Conservation (phyloP, 2,113 vertebrate genomes). For the Butastur rufipennis region DNA sequence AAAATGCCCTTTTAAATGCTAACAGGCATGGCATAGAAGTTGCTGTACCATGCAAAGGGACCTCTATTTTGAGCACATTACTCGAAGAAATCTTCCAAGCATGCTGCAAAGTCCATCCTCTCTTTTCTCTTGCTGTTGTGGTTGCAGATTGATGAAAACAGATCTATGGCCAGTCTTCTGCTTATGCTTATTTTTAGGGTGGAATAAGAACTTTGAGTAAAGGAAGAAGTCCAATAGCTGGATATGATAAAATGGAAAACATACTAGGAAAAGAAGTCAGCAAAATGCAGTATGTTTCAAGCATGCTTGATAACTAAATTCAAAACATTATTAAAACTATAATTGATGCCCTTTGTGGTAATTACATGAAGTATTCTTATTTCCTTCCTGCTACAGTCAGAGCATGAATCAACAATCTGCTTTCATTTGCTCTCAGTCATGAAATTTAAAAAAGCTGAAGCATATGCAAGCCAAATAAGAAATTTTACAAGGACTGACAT, state of each 20-base stretch:
- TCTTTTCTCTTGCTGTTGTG: neutral
- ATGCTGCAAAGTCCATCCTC: neutral
- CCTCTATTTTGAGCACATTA: neutral
- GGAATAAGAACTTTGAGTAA: neutral
- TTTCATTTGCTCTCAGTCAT: conserved; percentile 18
- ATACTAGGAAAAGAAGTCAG: neutral
- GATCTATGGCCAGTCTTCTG: neutral
- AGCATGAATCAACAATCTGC: conserved; percentile 55
- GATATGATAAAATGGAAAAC: neutral
- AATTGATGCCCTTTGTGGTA: conserved; percentile 43
- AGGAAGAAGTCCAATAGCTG: neutral
- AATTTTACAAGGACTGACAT: neutral
- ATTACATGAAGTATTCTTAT: conserved; percentile 44
- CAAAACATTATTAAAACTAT: conserved; percentile 55
- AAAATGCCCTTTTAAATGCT: neutral
- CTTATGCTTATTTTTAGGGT: neutral
- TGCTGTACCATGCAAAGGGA: neutral
- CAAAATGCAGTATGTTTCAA: conserved; percentile 26
- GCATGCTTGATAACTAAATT: conserved; percentile 18
- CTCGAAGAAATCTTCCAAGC: neutral
- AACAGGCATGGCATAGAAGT: neutral
- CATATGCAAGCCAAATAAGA: conserved; percentile 9
- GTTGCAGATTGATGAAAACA: neutral
- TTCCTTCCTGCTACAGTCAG: conserved; percentile 57
- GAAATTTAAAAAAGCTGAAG: neutral